These are phyloP conservation scores for Coelinius sp. DNA, from an alignment of 2,888 invertebrate species.

Conservation along the genomic window DNA sequence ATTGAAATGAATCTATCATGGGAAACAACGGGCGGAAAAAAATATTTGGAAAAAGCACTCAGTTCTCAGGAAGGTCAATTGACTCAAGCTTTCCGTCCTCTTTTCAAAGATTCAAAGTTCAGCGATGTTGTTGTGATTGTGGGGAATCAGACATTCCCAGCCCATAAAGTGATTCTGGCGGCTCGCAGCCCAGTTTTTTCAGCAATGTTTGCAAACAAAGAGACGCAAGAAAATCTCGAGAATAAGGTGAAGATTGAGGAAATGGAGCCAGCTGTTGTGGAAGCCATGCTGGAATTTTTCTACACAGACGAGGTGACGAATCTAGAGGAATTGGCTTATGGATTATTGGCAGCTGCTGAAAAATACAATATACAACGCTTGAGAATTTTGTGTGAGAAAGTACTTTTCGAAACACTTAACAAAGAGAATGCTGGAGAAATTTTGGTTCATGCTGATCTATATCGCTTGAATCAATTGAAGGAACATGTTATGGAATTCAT, in stretches of 20 bases:
- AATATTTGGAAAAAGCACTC: neutral
- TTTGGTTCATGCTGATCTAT: slow-evolving; percentile 3
- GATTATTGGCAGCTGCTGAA: slow-evolving; percentile 16
- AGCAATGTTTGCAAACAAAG: neutral
- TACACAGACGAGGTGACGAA: slow-evolving; percentile 15
- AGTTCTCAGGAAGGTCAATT: neutral
- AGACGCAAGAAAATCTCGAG: neutral
- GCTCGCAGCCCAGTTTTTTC: slow-evolving; percentile 23
- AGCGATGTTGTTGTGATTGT: slow-evolving; percentile 20
- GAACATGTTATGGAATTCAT: neutral
- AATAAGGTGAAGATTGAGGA: neutral
- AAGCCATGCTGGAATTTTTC: slow-evolving; percentile 20
- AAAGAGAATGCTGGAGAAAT: slow-evolving; percentile 20
- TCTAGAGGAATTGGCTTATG: neutral
- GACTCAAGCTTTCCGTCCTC: neutral
- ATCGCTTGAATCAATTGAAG: neutral
- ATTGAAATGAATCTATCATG: neutral
- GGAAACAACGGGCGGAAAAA: neutral
- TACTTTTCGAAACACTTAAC: neutral
- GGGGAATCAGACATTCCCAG: neutral
- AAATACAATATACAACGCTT: slow-evolving; percentile 1
- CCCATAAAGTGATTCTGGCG: slow-evolving; percentile 6
- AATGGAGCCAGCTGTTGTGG: neutral
- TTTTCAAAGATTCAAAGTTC: neutral
- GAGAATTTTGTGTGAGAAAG: slow-evolving; percentile 10